phyloP scores from a whole-genome alignment of 2,113 vertebrate genomes.

The Dromaius novaehollandiae region DNA sequence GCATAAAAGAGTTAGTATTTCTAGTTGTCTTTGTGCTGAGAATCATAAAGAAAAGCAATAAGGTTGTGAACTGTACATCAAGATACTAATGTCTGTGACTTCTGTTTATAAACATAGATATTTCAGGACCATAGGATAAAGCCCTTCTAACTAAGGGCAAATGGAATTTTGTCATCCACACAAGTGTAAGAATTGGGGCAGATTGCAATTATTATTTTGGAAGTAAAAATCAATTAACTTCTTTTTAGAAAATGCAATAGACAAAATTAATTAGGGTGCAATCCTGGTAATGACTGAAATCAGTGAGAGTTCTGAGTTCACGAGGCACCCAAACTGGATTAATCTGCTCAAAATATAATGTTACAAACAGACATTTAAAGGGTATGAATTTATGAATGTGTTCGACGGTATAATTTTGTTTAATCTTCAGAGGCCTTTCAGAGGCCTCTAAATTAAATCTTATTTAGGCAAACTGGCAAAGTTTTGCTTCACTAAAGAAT shows the following conservation, averaged over 20 bases:
- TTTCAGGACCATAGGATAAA: constrained; percentile 19
- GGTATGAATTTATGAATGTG: neutral
- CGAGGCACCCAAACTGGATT: constrained; percentile 35
- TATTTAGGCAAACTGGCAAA: constrained; percentile 1
- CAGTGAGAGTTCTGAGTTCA: neutral
- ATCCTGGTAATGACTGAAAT: neutral
- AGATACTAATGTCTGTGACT: constrained; percentile 46
- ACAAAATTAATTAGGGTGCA: constrained; percentile 1
- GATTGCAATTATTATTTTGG: constrained; percentile 39
- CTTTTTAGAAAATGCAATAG: neutral
- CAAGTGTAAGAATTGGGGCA: neutral
- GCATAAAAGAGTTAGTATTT: constrained; percentile 21
- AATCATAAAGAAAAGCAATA: constrained; percentile 50
- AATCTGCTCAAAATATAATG: constrained; percentile 22
- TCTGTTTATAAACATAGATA: constrained; percentile 53
- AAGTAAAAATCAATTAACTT: constrained; percentile 42
- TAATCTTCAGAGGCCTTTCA: constrained; percentile 11
- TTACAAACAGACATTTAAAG: constrained; percentile 22
- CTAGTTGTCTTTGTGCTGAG: constrained; percentile 44
- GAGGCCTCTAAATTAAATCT: constrained; percentile 23
- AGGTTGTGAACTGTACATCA: constrained; percentile 46
- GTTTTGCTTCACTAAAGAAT: constrained; percentile 1
- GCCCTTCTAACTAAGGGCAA: constrained; percentile 25
- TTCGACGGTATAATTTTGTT: constrained; percentile 10
- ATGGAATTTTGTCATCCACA: neutral